Evolutionary conservation across 2,113 vertebrate species (phyloP).

Genomic region (Bubo bubo): DNA sequence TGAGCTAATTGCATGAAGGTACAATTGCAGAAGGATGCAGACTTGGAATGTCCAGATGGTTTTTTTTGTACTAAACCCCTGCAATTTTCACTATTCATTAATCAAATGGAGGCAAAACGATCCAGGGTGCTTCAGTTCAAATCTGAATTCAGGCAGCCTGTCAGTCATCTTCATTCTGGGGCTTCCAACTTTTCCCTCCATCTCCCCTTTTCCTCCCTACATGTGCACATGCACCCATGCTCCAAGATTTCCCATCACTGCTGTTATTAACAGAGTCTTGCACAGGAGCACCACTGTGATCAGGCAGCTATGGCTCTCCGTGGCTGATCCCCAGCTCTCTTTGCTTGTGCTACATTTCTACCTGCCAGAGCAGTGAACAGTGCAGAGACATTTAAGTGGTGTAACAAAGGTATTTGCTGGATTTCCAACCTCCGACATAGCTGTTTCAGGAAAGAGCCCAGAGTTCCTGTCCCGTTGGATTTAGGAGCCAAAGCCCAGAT

Average conservation of each 20-base stretch:
- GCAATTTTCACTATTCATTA: fast-evolving
- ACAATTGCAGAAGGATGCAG: not conserved
- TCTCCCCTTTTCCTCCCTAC: not conserved
- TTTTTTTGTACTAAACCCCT: not conserved
- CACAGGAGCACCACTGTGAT: not conserved
- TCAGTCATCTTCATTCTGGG: not conserved
- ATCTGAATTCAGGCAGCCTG: not conserved
- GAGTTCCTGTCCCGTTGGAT: not conserved
- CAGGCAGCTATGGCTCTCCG: not conserved
- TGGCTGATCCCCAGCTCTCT: not conserved
- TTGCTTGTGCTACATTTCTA: not conserved
- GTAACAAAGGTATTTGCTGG: not conserved
- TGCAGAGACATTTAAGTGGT: not conserved
- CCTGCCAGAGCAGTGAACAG: not conserved
- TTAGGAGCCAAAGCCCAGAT: not conserved
- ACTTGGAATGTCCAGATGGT: not conserved
- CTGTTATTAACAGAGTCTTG: not conserved
- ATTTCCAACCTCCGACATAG: not conserved
- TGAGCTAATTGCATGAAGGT: not conserved
- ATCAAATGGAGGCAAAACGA: fast-evolving
- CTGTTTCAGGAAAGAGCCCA: not conserved
- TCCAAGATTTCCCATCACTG: not conserved
- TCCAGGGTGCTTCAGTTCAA: not conserved
- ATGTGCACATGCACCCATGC: too few species aligned
- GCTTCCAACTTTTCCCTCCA: not conserved